A percentile compares a stretch with the other conserved stretches of the same genome.
phyloP scores from a whole-genome alignment of 2,797 vertebrate species.

The Apodemus agrarius region DNA sequence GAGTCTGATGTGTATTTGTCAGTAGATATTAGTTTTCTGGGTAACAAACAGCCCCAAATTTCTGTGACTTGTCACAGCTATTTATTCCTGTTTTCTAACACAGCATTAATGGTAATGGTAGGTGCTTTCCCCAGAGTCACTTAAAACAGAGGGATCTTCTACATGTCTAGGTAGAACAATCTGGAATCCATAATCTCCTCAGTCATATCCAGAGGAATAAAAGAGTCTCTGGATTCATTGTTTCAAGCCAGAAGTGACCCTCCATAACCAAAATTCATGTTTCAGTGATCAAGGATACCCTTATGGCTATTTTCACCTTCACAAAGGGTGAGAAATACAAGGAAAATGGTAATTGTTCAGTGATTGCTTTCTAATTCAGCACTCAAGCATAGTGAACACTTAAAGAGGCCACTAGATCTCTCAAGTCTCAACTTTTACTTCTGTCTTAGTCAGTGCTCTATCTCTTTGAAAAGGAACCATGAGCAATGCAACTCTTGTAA shows the following conservation, averaged over 20 bases:
- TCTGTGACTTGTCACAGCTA: background rate
- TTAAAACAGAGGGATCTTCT: background rate
- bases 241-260: background rate
- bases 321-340: background rate
- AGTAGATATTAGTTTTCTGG: background rate
- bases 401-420: background rate
- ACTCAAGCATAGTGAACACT: background rate
- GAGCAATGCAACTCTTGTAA: background rate
- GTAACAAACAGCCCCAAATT: background rate
- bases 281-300: background rate
- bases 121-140: background rate
- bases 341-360: background rate
- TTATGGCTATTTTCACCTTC: background rate
- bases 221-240: background rate
- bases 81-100: background rate
- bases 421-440: background rate
- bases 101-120: background rate
- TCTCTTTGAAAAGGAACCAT: background rate
- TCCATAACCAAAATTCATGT: background rate
- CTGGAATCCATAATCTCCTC: background rate
- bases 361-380: background rate
- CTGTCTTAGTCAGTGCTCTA: background rate
- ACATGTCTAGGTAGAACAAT: background rate
- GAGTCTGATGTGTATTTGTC: background rate
- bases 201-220: background rate